Base-by-base conservation (phyloP, 2,113 vertebrate species). In the Chloropsis cyanopogon region DNA sequence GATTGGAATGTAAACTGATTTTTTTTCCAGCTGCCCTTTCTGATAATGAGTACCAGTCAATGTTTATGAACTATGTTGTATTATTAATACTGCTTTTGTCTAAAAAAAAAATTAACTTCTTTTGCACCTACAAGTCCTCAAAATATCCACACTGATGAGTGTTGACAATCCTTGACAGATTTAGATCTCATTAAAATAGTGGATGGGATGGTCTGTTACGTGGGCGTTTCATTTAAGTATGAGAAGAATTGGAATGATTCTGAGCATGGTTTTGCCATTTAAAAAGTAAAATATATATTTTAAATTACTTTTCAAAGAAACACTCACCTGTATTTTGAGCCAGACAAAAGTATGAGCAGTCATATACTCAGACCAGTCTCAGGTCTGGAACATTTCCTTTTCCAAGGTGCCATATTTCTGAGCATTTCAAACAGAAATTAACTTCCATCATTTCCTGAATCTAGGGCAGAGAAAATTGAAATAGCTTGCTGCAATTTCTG, bases 101-200 rank as follows among this genome's bases (percentile, higher is more conserved):
- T 70, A 35, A 57, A 83, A 63, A 83, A 63, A 75, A 73, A 64
- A 80, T 31, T 33, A 76, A 77, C 23, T 75, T 81, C 39, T 77
- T 77, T 44, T 5, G 14, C 47, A 75, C 84, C 60, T 92, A 56
- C 71, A 88, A 47, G 68, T 50, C 79, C 88, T 88, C 54, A 37
- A 72, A 86, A 92, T 73, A 81, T 31, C 65, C 33, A 16, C 12
- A 8, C 24, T 60, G 75, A 82, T 47, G 39, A 50, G n/a, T 42
- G 80, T 59, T 86, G 94, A 91, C 91, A 93, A 60, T 59, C 60
- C 39, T 77, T 86, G 86, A 93, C 88, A 92, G 82, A 93, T 92
- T 94, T 88, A 92, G 92, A 70, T 81, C 92, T 94, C 20, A 13
- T 93, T 94, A 93, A 92, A 93, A 80, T n/a, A 92, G 86, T 46